A percentile compares a stretch with the other conserved stretches of the same genome.
Evolutionary conservation across 2,888 invertebrate species (phyloP).

Genomic region (Luperina testacea): DNA sequence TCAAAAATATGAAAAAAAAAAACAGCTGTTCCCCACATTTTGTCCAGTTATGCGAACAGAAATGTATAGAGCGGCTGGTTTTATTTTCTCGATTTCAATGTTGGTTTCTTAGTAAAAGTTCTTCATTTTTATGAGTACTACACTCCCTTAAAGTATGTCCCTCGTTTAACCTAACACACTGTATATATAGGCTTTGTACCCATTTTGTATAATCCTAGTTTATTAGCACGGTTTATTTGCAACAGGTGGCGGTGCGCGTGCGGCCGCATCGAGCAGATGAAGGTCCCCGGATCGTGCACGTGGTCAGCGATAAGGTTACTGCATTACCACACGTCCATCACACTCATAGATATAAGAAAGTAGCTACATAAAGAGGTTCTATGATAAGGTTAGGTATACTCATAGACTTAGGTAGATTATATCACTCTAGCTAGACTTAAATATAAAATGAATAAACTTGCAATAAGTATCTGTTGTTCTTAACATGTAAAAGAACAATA

Average conservation of each 20-base stretch:
- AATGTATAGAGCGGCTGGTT: too few relatives aligned
- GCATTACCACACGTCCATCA: slow-evolving; percentile 39
- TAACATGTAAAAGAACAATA: slow-evolving; percentile 2
- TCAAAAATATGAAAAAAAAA: too few relatives aligned
- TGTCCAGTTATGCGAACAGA: too few relatives aligned
- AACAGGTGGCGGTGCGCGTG: slow-evolving; percentile 96
- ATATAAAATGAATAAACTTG: too few relatives aligned
- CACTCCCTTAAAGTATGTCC: too few relatives aligned
- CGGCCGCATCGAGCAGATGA: slow-evolving; percentile 95
- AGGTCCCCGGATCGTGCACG: slow-evolving; percentile 93
- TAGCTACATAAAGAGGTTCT: slow-evolving; percentile 5
- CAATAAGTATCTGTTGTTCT: too few relatives aligned
- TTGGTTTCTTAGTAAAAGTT: too few relatives aligned
- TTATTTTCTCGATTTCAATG: too few relatives aligned
- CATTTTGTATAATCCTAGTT: slow-evolving; percentile 4
- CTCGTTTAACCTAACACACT: too few relatives aligned
- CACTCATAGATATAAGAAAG: neutral
- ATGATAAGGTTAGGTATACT: slow-evolving; percentile 90
- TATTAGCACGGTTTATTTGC: slow-evolving; percentile 34
- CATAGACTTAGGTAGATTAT: neutral
- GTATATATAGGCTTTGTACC: neutral
- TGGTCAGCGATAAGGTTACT: slow-evolving; percentile 93
- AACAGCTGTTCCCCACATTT: too few relatives aligned
- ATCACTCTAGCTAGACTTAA: too few relatives aligned
- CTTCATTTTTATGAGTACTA: too few relatives aligned